Percentiles rank a stretch among this genome's conserved stretches.
Conservation (phyloP, 2,113 vertebrate genomes). For the Odontophorus gujanensis region DNA sequence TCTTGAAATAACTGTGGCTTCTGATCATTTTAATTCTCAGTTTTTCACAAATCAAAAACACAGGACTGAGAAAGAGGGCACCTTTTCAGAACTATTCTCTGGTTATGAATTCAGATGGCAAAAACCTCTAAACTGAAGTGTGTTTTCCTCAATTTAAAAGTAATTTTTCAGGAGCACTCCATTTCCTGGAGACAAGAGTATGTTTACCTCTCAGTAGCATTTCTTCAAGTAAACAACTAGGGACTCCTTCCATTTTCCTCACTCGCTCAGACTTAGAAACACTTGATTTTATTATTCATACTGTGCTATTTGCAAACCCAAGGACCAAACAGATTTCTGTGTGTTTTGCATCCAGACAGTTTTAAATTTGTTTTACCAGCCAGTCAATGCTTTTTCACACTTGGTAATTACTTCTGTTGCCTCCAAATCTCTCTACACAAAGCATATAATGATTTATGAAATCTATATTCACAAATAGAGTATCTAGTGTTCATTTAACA, state of each 20-base stretch:
- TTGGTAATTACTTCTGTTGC: conserved; percentile 48
- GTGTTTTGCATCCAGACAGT: background rate
- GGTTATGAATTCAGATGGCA: background rate
- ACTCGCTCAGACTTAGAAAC: background rate
- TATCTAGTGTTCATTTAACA: conserved; percentile 14
- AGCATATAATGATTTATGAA: conserved; percentile 2
- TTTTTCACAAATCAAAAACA: conserved; percentile 6
- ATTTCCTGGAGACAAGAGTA: background rate
- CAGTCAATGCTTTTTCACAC: background rate
- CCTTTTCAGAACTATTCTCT: background rate
- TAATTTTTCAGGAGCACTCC: background rate
- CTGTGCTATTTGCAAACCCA: conserved; percentile 6
- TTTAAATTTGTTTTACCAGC: conserved; percentile 11
- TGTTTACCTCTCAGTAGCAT: background rate
- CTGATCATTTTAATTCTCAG: background rate
- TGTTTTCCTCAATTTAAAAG: background rate
- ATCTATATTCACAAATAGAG: conserved; percentile 10
- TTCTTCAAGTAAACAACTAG: background rate
- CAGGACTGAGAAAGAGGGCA: background rate
- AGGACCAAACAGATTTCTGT: background rate
- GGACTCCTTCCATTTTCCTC: background rate
- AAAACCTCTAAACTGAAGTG: background rate
- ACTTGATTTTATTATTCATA: conserved; percentile 48
- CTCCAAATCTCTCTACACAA: conserved; percentile 27
- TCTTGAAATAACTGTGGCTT: background rate